These are phyloP conservation scores for Channa maculata DNA, from an alignment of 2,113 vertebrate genomes.

Conservation along the genomic window DNA sequence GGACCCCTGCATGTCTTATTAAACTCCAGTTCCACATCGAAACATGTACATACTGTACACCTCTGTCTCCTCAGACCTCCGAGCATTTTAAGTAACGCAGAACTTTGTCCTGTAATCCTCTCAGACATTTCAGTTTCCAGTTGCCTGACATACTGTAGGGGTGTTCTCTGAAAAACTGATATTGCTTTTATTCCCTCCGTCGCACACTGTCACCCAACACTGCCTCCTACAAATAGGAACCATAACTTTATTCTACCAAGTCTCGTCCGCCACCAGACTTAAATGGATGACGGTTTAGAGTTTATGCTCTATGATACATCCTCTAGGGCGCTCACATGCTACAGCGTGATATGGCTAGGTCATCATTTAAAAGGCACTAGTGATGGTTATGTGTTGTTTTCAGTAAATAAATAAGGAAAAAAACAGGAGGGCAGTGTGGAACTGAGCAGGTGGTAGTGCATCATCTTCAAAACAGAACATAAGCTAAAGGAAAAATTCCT, in stretches of 20 bases:
- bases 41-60: too few species aligned
- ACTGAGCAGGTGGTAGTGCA: neutral
- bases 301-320: slow-evolving; percentile 44
- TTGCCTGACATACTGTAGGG: slow-evolving; percentile 46
- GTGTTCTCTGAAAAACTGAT: slow-evolving; percentile 67
- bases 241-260: slow-evolving; percentile 48
- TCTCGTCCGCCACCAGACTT: slow-evolving; percentile 53
- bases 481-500: too few species aligned
- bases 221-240: slow-evolving; percentile 63
- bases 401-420: too few species aligned
- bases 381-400: too few species aligned
- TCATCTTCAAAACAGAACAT: too few species aligned
- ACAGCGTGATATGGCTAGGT: neutral
- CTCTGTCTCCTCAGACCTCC: neutral
- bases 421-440: slow-evolving; percentile 7
- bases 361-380: too few species aligned
- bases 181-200: slow-evolving; percentile 70
- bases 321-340: slow-evolving; percentile 25
- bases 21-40: too few species aligned
- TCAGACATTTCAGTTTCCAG: slow-evolving; percentile 65
- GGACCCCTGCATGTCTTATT: too few species aligned
- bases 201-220: slow-evolving; percentile 70
- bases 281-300: slow-evolving; percentile 50
- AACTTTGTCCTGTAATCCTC: slow-evolving; percentile 57
- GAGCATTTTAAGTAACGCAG: slow-evolving; percentile 2